A percentile compares a stretch with the other conserved stretches of the same genome.
Conservation (phyloP, 2,797 vertebrate genomes). For the Dendrocincla tyrannina region DNA sequence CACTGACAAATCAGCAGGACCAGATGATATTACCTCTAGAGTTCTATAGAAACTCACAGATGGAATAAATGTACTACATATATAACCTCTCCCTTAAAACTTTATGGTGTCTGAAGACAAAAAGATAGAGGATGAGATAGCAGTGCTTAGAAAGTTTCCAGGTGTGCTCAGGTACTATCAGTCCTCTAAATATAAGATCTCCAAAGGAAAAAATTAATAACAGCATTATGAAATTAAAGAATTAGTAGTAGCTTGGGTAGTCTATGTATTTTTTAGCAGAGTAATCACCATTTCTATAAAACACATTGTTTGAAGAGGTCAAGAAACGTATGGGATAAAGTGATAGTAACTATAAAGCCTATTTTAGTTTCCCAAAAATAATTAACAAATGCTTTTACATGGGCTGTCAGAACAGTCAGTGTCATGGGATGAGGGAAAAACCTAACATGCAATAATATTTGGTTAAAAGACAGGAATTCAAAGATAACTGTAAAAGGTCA, state of each 20-base stretch:
- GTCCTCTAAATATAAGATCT: background rate
- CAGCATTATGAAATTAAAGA: background rate
- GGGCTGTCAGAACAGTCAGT: background rate
- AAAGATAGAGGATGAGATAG: background rate
- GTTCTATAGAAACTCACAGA: background rate
- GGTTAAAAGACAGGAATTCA: background rate
- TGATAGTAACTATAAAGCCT: accelerated
- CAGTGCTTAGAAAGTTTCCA: background rate
- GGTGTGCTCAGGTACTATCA: background rate
- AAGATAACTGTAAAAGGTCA: background rate
- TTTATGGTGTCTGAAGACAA: background rate
- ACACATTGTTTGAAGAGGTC: background rate
- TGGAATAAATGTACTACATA: background rate
- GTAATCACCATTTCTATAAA: background rate
- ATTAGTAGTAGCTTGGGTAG: background rate
- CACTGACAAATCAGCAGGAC: background rate
- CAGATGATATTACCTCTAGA: background rate
- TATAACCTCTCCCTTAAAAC: background rate
- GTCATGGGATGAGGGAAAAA: background rate
- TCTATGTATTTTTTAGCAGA: background rate
- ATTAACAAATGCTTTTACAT: background rate
- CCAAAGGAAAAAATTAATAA: background rate
- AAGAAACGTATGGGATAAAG: background rate
- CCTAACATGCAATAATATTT: background rate
- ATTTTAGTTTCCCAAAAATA: background rate